Percentiles rank a stretch among this genome's conserved stretches.
Evolutionary conservation across 2,113 vertebrate species (phyloP).

Genomic region (Pteruthius melanotis): DNA sequence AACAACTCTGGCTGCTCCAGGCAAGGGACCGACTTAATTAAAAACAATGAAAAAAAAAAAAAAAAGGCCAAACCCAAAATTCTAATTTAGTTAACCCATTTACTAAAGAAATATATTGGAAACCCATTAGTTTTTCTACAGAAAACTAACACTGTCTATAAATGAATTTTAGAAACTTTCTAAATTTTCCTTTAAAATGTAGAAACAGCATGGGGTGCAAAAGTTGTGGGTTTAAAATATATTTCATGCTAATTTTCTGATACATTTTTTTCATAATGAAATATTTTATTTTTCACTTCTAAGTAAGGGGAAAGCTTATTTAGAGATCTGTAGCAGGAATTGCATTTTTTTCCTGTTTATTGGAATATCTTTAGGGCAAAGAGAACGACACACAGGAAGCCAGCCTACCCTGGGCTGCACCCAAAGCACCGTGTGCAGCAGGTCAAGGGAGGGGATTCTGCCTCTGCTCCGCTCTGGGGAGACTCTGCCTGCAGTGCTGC

Average conservation of each 20-base stretch:
- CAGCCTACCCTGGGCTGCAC: not conserved
- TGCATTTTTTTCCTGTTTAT: not conserved
- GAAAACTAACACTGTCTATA: not conserved
- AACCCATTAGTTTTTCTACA: not conserved
- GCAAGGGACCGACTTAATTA: constrained; percentile 31
- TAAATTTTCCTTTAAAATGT: not conserved
- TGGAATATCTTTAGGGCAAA: not conserved
- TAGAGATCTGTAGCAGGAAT: not conserved
- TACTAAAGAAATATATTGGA: not conserved
- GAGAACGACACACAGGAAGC: not conserved
- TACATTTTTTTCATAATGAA: not conserved
- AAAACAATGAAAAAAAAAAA: not conserved
- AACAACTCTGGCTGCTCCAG: constrained; percentile 22
- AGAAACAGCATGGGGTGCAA: not conserved
- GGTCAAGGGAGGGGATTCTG: not conserved
- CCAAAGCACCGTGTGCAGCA: fast-evolving
- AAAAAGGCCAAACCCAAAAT: not conserved
- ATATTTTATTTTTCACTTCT: not conserved
- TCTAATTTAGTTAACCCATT: not conserved
- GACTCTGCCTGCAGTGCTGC: not conserved
- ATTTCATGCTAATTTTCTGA: not conserved
- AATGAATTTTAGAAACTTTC: not conserved
- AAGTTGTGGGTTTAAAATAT: not conserved
- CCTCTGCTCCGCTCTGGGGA: not conserved
- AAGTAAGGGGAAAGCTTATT: not conserved